Base-by-base conservation (phyloP, 2,888 invertebrate species). In the Masnerella sp. region DNA sequence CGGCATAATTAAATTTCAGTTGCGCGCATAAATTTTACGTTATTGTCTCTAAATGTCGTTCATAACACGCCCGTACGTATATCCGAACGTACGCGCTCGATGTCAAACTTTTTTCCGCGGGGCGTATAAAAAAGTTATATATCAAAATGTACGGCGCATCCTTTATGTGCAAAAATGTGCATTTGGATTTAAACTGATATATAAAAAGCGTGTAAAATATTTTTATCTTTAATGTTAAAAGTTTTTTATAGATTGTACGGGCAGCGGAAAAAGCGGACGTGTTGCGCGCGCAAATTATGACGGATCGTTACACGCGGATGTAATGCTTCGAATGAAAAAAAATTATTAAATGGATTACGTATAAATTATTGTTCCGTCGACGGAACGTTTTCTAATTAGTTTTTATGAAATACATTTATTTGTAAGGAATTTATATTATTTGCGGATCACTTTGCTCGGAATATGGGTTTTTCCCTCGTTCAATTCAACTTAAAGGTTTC, bases 131-230 rank as follows among this genome's bases (percentile, higher is more conserved):
- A 61, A 52, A 62, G 51, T 62, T 62, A 36, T 52, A 52, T 36
- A 52, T 43, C 51, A 62, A 62, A 51, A 62, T 52, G 30, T 47
- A 65, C 36, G 38, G 9, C n/a, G 25, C 14, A 15, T 45, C 30
- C 30, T 56, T 47, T 56, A 47, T 40, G 2, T 12, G 22, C 12
- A 20, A 42, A 62, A 62, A 62, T 51, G 62, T 49, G 30, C 42
- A 34, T 65, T 65, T 36, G 45, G 45, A 56, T 65, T 65, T 38
- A 40, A 54, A 58, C 42, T 49, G 58, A 67, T 56, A 25, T 32
- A 58, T 67, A 56, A 67, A 67, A 56, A 25, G 34, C 34, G n/a
- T 15, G 36, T 51, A 42, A 58, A 67, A 42, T 9, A n/a, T 56
- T 40, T 40, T 58, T 34, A 67, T 49, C 20, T 49, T 15, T 42